A percentile compares a stretch with the other conserved stretches of the same genome.
These are phyloP conservation scores for Pygathrix nemaeus DNA, from an alignment of 2,113 vertebrate genomes.

Conservation along the genomic window DNA sequence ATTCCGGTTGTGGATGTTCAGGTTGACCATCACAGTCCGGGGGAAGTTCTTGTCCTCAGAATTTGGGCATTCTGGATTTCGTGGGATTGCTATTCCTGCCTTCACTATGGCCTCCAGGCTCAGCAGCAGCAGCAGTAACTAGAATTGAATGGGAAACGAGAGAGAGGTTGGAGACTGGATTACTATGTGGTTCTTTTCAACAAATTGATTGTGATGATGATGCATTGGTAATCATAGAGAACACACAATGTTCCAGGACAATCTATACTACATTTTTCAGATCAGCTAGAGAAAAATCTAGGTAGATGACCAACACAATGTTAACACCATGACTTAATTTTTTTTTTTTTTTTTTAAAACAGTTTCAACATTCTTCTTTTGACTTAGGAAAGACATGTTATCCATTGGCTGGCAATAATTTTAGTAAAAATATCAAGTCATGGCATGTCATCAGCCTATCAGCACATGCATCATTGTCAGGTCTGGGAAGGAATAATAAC, in stretches of 20 bases:
- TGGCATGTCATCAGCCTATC: not conserved
- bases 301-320: not conserved
- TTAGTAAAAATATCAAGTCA: not conserved
- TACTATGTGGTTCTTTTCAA: not conserved
- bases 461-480: not conserved
- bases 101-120: constrained; percentile 46
- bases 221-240: not conserved
- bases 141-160: constrained; percentile 51
- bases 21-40: constrained; percentile 80
- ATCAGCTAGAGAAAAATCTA: not conserved
- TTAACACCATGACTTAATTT: not conserved
- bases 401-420: not conserved
- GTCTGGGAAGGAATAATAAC: not conserved
- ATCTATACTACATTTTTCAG: not conserved
- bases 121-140: constrained; percentile 61
- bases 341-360: not conserved
- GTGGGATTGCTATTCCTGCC: not conserved
- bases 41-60: constrained; percentile 67
- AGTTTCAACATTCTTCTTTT: not conserved
- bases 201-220: not conserved
- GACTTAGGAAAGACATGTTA: not conserved
- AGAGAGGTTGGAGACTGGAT: not conserved
- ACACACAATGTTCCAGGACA: not conserved
- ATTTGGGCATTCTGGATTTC: constrained; percentile 58
- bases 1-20: constrained; percentile 61